phyloP scores from a whole-genome alignment of 2,113 vertebrate species.

The Dipodomys spectabilis region DNA sequence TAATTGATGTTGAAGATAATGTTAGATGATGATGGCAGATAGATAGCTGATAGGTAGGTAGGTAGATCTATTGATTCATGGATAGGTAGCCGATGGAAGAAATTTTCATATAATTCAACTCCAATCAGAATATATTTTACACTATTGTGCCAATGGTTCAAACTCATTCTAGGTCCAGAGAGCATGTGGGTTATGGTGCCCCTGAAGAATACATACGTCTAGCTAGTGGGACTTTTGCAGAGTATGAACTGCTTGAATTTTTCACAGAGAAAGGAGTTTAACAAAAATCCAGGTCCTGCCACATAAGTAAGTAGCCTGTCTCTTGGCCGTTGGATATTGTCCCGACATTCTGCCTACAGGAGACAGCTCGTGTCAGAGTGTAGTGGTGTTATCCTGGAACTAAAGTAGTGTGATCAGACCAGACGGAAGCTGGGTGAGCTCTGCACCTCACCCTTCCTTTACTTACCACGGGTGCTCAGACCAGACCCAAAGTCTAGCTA shows the following conservation, averaged over 20 bases:
- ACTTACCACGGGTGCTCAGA: not conserved
- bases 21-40: too few species aligned
- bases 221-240: not conserved
- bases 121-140: not conserved
- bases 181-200: too few species aligned
- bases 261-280: constrained; percentile 6
- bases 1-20: too few species aligned
- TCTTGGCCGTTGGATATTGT: not conserved
- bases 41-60: too few species aligned
- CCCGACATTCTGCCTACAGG: not conserved
- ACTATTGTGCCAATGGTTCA: not conserved
- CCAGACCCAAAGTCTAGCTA: constrained; percentile 15
- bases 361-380: not conserved
- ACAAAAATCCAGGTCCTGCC: constrained; percentile 18
- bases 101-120: constrained; percentile 37
- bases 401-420: not conserved
- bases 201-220: not conserved
- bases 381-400: not conserved
- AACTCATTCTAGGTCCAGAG: not conserved
- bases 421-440: not conserved
- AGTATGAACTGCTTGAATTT: constrained; percentile 27
- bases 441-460: not conserved
- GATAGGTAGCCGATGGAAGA: too few species aligned
- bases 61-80: too few species aligned
- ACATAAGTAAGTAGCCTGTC: not conserved